A percentile compares a stretch with the other conserved stretches of the same genome.
phyloP scores from a whole-genome alignment of 2,797 vertebrate genomes.

The Megaceryle alcyon region DNA sequence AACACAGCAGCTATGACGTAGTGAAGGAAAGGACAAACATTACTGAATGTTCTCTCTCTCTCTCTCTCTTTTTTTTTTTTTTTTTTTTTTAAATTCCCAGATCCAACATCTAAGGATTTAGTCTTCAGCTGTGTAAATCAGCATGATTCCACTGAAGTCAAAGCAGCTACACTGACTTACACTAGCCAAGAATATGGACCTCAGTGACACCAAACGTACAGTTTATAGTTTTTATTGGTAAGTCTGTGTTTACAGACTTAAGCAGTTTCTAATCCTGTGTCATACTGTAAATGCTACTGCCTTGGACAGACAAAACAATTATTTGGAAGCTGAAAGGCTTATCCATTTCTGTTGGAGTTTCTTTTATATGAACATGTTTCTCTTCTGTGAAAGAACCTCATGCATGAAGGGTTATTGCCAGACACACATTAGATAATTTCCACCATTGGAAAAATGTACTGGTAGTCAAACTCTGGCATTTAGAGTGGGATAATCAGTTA shows the following conservation, averaged over 20 bases:
- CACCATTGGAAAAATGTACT: background rate
- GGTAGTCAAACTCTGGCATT: background rate
- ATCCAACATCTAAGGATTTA: background rate
- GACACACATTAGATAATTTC: background rate
- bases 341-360: background rate
- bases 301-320: background rate
- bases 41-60: background rate
- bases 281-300: constrained; percentile 33
- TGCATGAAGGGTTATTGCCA: background rate
- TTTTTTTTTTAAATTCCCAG: background rate
- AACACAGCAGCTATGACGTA: constrained; percentile 6
- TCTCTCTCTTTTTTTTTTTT: background rate
- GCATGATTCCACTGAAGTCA: background rate
- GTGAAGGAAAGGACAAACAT: background rate
- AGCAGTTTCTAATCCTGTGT: constrained; percentile 27
- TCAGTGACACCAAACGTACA: background rate
- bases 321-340: background rate
- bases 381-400: background rate
- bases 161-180: background rate
- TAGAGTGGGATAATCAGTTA: background rate
- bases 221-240: constrained; percentile 29
- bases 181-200: background rate
- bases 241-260: constrained; percentile 31
- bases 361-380: background rate
- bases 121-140: constrained; percentile 19